Conservation (phyloP, 2,113 vertebrate genomes). For the Carassius carassius region DNA sequence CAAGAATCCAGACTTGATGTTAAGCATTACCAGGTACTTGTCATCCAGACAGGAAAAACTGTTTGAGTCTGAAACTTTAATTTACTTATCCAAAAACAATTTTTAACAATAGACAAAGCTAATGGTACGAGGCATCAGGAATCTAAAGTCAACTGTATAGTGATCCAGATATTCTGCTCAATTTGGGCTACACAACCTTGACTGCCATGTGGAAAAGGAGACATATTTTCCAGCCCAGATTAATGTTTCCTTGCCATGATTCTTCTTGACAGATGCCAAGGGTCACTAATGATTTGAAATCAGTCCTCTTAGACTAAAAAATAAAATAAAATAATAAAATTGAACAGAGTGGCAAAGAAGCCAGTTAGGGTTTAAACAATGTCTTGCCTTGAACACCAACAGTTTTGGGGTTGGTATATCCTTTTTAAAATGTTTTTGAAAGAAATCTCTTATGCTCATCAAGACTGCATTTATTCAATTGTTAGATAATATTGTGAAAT, state of each 20-base stretch:
- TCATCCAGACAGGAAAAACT: neutral
- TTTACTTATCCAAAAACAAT: neutral
- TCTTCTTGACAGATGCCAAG: neutral
- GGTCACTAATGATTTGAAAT: neutral
- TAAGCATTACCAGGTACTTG: neutral
- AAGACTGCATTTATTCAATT: neutral
- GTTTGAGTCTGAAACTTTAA: neutral
- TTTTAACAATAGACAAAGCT: neutral
- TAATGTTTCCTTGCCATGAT: neutral
- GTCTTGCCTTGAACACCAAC: neutral
- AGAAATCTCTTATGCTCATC: neutral
- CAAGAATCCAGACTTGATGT: neutral
- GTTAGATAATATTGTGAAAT: neutral
- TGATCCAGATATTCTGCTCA: neutral
- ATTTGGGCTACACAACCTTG: conserved; percentile 12
- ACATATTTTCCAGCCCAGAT: conserved; percentile 14
- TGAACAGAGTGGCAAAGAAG: neutral
- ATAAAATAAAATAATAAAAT: no score
- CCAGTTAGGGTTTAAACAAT: neutral
- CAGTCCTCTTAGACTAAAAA: neutral
- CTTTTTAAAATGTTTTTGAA: neutral
- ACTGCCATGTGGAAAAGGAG: neutral
- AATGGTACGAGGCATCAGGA: neutral
- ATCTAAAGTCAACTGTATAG: neutral
- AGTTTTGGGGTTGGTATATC: neutral